Percentiles rank a stretch among this genome's conserved stretches.
Conservation (phyloP, 64 coral and sea anemone species). For the Catalaphyllia jardinei region DNA sequence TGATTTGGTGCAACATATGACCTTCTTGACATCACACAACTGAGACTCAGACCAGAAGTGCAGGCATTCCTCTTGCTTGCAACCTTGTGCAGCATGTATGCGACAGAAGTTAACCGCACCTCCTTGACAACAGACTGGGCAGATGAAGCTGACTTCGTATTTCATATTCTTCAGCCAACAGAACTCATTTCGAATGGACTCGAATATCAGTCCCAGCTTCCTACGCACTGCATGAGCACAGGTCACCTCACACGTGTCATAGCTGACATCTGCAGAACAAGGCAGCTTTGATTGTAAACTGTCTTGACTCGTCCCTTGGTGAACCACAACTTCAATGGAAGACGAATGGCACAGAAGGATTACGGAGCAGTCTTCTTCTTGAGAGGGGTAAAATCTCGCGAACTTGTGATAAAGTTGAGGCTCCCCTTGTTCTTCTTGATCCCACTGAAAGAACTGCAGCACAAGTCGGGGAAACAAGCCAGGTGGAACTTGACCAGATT, state of each 20-base stretch:
- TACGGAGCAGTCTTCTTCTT: neutral
- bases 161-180: neutral
- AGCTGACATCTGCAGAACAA: too few species aligned
- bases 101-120: neutral
- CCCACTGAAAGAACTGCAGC: neutral
- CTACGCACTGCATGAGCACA: neutral
- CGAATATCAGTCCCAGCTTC: too few species aligned
- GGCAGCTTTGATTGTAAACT: too few species aligned
- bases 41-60: too few species aligned
- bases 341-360: too few species aligned
- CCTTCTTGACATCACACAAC: too few species aligned
- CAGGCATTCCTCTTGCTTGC: too few species aligned
- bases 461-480: too few species aligned
- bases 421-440: neutral
- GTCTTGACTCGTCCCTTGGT: too few species aligned
- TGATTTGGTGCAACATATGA: too few species aligned
- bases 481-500: too few species aligned
- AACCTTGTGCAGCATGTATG: too few species aligned
- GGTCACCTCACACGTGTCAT: neutral
- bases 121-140: neutral
- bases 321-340: neutral
- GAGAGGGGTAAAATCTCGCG: neutral
- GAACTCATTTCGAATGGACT: neutral
- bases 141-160: neutral
- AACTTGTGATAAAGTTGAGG: neutral